Evolutionary conservation across 2,888 invertebrate genomes (phyloP), one percentile per base, ranked within the genome.

Genomic region (Agapetus fuscipes): DNA sequence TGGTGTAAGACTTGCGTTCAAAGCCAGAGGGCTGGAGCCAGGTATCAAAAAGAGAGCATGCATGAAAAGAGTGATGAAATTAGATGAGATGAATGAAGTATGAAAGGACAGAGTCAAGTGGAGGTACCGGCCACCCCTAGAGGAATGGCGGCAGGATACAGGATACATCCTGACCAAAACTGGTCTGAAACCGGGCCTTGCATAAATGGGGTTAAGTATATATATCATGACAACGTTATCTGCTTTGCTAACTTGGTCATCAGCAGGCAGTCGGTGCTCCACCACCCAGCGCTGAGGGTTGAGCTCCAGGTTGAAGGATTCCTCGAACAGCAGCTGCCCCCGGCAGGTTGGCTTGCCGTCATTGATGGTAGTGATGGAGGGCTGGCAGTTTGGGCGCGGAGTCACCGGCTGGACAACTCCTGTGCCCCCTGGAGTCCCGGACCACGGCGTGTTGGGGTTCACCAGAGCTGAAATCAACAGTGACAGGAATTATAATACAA

Each of bases 291-390:
- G 53, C 1, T 56, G 56, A n/a, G 57, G 58, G 30, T 66, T 56
- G 0, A 77, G 50, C 1, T 40, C 38, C 13, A 10, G 51, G 24
- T 71, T 60, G 51, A 83, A 83, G 39, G 66, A 59, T 34, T 83
- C 82, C 32, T 77, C 70, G 47, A 83, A 77, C 38, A 83, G 57
- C 1, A 71, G 55, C 42, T 69, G 59, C 0, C 71, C 71, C 9
- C 61, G 57, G 52, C 74, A 74, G 1, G 60, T 60, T 3, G 42
- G 45, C 3, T 59, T 56, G 0, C 60, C 61, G 1, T 62, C 61
- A 6, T 50, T 47, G n/a, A 68, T 56, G 3, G 40, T 52, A 1
- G 66, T 66, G 5, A 53, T 37, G 0, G 64, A 60, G 0, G 59
- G 53, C 2, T 41, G 46, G 46, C 68, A 69, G 12, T 49, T 36